Base-by-base conservation (phyloP, 2,113 vertebrate species). In the Cisticola juncidis region DNA sequence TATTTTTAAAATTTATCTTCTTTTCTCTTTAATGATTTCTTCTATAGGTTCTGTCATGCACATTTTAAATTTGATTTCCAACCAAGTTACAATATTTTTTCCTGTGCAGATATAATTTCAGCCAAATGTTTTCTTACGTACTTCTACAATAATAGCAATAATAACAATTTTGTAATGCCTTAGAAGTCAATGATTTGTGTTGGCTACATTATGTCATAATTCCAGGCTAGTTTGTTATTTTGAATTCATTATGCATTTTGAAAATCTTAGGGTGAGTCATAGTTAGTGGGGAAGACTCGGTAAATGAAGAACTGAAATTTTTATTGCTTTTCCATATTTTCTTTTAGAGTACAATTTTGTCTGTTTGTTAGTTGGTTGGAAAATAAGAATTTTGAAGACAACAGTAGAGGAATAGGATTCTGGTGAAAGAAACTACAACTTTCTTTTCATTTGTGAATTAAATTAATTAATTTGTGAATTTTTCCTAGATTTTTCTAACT, bases 221-320 rank as follows among this genome's bases (percentile, higher is more conserved):
- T 84, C 31, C 66, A 74, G 50, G 60, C 23, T 61, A 50, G 54
- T 45, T 81, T 76, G 44, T 79, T 95, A 76, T 91, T 96, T 91
- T 94, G 48, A 89, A 64, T 71, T 87, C 56, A 79, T 78, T 84
- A 89, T 53, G 48, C 57, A 87, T 94, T 91, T 86, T 92, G 53
- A 86, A 90, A 86, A 80, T 68, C 45, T 72, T 60, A 38, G 48
- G 14, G 48, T 95, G 81, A 96, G 73, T 95, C 92, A 94, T 66
- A 90, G 76, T 82, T 88, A 42, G 17, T 31, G 26, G 68, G 47
- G 81, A 96, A 92, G 87, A 66, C 62, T 61, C 47, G 71, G 50
- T 69, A 94, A 94, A 92, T 76, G 78, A 89, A 94, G 93, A 96
- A 94, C 84, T 88, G 85, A 94, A 94, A 92, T 82, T 66, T 66